Evolutionary conservation across 2,888 invertebrate genomes (phyloP), one percentile per base, ranked within the genome.

Genomic region (Acronicta psi): DNA sequence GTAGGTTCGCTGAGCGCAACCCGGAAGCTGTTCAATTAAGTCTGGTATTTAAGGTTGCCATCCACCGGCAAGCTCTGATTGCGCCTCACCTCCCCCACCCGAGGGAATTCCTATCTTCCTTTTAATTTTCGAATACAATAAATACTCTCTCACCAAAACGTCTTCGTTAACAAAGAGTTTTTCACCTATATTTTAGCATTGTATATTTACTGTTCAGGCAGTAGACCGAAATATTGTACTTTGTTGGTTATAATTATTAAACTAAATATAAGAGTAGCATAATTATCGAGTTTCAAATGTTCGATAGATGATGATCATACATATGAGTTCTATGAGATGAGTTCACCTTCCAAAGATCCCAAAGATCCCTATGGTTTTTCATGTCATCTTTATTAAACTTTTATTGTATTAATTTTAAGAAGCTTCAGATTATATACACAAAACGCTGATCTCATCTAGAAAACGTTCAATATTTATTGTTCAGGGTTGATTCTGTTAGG

Each of bases 11-110:
- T 80, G 79, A 80, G 83, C 86, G 83, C 81, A 85, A 85, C 83
- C 88, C 91, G 92, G 92, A 91, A 92, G 91, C 90, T 83, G 92
- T 93, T 91, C 93, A 93, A 94, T 94, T 94, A 94, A 92, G 90
- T 86, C 86, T 92, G 93, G 93, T 91, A 94, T 94, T 94, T 93
- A 93, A 93, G 92, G 92, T 88, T 90, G 85, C 89, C 85, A 86
- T 88, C 90, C 85, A 85, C 85, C 86, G 89, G 87, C 87, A 86
- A 87, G 84, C 90, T 85, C 90, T 92, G 93, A 93, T 94, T 93
- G 92, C 90, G 82, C 80, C 84, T 75, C 82, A 77, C 83, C 85
- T 76, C 83, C 80, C 79, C 79, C 74, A 59, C 85, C 80, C 87
- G 63, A 75, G 86, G 85, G 89, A 89, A 85, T 87, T 81, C 81